Base-by-base conservation (phyloP, 2,888 invertebrate species). In the Aphidoletes aphidimyza region DNA sequence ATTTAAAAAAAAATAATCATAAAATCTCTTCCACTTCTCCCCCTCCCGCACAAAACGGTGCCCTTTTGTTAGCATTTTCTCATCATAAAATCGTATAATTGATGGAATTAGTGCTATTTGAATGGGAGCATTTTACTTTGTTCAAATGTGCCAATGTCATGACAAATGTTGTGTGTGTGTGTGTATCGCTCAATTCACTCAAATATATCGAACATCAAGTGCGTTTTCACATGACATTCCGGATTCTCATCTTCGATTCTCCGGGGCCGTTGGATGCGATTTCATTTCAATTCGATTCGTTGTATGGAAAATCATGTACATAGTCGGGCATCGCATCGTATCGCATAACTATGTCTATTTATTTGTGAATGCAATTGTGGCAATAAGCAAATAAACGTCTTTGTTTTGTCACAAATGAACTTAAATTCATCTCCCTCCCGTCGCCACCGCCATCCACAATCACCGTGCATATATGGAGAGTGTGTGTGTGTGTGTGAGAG, bases 361-460 rank as follows among this genome's bases (percentile, higher is more conserved):
- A 34, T 69, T 26, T 69, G 69, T 69, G 69, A 30, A 34, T 69
- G 30, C 34, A 69, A 69, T 69, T 30, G 26, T 69, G 26, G 69
- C 34, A 69, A 69, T 54, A 54, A 54, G 9, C 69, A 69, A 69
- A 69, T 69, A 69, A 69, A 69, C 69, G 30, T 69, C 69, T 69
- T 69, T 69, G 69, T 69, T 69, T 69, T 69, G 69, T 69, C 69
- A 69, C 69, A 69, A 69, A 69, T 69, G 69, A 69, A 69, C 69
- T 69, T 8, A 69, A 69, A 69, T 30, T 30, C 69, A 69, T n/a
- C n/a, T n/a, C n/a, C n/a, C n/a, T n/a, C n/a, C n/a, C n/a, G n/a
- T n/a, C n/a, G n/a, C n/a, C n/a, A n/a, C n/a, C n/a, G n/a, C n/a
- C n/a, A n/a, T n/a, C n/a, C n/a, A n/a, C n/a, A n/a, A n/a, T n/a